Base-by-base conservation (phyloP, 2,888 invertebrate genomes). In the Pseudococcus viburni region DNA sequence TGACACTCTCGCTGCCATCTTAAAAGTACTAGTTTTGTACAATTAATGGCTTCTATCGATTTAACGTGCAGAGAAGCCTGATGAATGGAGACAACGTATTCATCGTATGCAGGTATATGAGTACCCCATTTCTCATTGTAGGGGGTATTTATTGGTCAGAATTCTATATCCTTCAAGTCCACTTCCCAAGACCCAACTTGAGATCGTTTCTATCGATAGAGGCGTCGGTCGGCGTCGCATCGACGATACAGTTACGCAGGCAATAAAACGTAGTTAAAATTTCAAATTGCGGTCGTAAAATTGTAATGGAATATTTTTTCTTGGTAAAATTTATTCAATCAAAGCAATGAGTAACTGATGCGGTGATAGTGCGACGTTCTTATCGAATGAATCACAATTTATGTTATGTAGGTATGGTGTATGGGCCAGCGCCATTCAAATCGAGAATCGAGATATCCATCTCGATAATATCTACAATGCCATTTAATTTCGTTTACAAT, bases 11-110 rank as follows among this genome's bases (percentile, higher is more conserved):
- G 48, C 15, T 55, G 55, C 4, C 55, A 17, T 51, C 51, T 17
- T 51, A 5, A 5, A 15, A 33, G 7, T 55, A 55, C 17, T n/a
- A 8, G 17, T 55, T 55, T 55, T n/a, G n/a, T 55, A 12, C n/a
- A 55, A 55, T 55, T 55, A 55, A 55, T 55, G 55, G 55, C 55
- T 55, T 55, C 55, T 55, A 55, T 55, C n/a, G 55, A 55, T 55
- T 55, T 55, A n/a, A 5, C n/a, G 55, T 4, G 55, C 5, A 55
- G n/a, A 55, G 55, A 55, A 55, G 55, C 55, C n/a, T n/a, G 7
- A 55, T 55, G 55, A 55, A 55, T 55, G n/a, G 48, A 51, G 48
- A 8, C 15, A 15, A 4, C 5, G 55, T 51, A 15, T n/a, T n/a
- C n/a, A 17, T 15, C 5, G 55, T n/a, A 51, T 17, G 7, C 55